A percentile compares a stretch with the other conserved stretches of the same genome.
Conservation (phyloP, 2,888 invertebrate genomes). For the Netelia fuscicornis region DNA sequence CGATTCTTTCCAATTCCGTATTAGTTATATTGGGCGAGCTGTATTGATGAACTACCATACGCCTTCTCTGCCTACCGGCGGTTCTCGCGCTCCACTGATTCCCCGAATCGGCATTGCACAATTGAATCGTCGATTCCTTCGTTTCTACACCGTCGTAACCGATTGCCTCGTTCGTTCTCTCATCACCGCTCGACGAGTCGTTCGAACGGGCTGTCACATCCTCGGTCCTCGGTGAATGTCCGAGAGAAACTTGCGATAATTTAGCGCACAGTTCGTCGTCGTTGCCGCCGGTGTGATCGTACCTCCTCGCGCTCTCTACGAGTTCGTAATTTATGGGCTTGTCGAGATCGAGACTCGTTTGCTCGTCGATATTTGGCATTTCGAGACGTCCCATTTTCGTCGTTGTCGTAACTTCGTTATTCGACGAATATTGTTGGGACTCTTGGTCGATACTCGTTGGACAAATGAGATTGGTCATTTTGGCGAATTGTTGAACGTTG, state of each 20-base stretch:
- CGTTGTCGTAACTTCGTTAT: slow-evolving; percentile 11
- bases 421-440: not conserved
- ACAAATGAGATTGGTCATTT: slow-evolving; percentile 3
- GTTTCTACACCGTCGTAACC: slow-evolving; percentile 4
- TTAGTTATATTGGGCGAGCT: slow-evolving; percentile 69
- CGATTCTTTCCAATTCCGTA: slow-evolving; percentile 67
- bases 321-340: slow-evolving; percentile 68
- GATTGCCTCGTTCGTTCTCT: not conserved
- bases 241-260: slow-evolving; percentile 36
- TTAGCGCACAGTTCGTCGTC: slow-evolving; percentile 1
- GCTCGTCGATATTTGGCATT: slow-evolving; percentile 79
- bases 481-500: slow-evolving; percentile 32
- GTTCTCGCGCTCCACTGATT: slow-evolving; percentile 39
- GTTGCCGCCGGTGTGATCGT: not conserved
- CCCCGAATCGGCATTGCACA: slow-evolving; percentile 8
- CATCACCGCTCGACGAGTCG: slow-evolving; percentile 5
- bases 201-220: not conserved
- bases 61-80: slow-evolving; percentile 37
- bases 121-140: slow-evolving; percentile 13
- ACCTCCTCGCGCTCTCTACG: not conserved
- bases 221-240: slow-evolving; percentile 31
- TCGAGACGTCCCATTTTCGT: slow-evolving; percentile 70
- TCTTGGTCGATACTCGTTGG: slow-evolving; percentile 26
- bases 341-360: slow-evolving; percentile 64
- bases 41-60: slow-evolving; percentile 67